Base-by-base conservation (phyloP, 2,888 invertebrate species). In the Hydrotaea diabolus region DNA sequence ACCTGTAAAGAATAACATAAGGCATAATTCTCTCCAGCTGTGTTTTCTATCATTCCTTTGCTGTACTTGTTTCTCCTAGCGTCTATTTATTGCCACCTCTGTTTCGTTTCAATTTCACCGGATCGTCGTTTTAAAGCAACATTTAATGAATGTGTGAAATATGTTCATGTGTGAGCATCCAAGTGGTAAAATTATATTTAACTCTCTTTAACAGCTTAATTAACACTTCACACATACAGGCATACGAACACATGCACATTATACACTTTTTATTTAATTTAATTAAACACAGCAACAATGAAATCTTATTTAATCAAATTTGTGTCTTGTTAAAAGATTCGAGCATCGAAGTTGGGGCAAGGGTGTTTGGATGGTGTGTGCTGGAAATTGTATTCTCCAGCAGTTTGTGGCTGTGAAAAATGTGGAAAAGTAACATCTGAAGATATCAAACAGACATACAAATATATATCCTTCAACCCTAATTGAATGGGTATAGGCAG, bases 201-300 rank as follows among this genome's bases (percentile, higher is more conserved):
- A 78, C 49, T 82, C 59, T 75, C 53, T 82, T 78, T 43, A 82
- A 71, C 49, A 74, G 31, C 72, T 79, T 76, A 83, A 72, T 83
- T 83, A 75, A 83, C 39, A 69, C 75, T 21, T 39, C 43, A 69
- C 69, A 23, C 9, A n/a, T 17, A 4, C 23, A 46, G 17, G 15
- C 66, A n/a, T n/a, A 46, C 21, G 39, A 39, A 39, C 49, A 49
- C n/a, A 15, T 49, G 7, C 49, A 31, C 13, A 0, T 31, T 15
- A n/a, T 39, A 8, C 9, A 2, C 11, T 66, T 15, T 43, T 39
- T 21, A 46, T 31, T 69, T 46, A 21, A 69, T 69, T 69, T 69
- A 69, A 69, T 69, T 23, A 69, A 59, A 59, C 8, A 26, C 26
- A 59, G 2, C 15, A 59, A 26, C 26, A 26, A 26, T 15, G 13